A percentile compares a stretch with the other conserved stretches of the same genome.
These are phyloP conservation scores for Rhincodon typus DNA, from an alignment of 2,797 vertebrate genomes.

Conservation along the genomic window DNA sequence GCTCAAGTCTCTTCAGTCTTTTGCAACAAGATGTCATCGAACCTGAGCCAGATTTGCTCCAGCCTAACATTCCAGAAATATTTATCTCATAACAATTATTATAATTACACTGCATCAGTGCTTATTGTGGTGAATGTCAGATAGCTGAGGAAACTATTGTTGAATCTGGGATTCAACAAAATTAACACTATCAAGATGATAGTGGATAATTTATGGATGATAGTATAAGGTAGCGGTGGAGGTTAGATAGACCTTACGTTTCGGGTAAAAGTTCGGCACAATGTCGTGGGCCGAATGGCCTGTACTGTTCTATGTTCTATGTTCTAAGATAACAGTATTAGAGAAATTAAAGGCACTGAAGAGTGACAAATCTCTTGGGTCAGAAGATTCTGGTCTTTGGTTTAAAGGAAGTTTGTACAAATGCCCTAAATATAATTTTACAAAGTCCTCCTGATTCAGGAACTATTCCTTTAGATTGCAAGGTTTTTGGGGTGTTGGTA, in stretches of 20 bases:
- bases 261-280: no score
- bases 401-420: neutral
- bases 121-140: neutral
- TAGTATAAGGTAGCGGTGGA: no score
- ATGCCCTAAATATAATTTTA: neutral
- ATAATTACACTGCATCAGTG: neutral
- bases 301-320: no score
- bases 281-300: no score
- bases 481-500: neutral
- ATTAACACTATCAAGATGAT: neutral
- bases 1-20: neutral
- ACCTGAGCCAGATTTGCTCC: neutral
- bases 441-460: neutral
- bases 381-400: neutral
- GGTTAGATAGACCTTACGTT: no score
- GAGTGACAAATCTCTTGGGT: neutral
- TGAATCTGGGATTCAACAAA: neutral
- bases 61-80: neutral
- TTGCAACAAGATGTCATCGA: neutral
- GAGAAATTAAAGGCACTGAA: neutral
- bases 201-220: no score
- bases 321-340: neutral
- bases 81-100: neutral
- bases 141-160: neutral
- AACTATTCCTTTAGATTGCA: neutral